Conservation (phyloP, 2,888 invertebrate genomes). For the Drosophila eohydei region DNA sequence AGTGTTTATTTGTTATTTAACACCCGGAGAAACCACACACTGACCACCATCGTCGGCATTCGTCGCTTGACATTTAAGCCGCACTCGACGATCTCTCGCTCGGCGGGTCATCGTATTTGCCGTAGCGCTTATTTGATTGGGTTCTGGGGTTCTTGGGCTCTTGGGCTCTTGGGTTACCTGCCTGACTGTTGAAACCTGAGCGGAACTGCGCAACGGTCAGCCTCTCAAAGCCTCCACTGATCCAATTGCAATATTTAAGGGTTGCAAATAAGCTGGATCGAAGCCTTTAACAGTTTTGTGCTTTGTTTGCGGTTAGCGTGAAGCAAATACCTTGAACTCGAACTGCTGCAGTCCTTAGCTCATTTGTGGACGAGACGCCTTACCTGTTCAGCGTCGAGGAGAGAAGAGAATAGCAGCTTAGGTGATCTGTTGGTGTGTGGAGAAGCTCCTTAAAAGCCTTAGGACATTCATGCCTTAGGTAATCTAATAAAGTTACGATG, state of each 20-base stretch:
- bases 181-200: constrained; percentile 47
- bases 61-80: constrained; percentile 52
- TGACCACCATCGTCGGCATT: constrained; percentile 61
- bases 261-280: constrained; percentile 17
- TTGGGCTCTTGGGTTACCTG: constrained; percentile 55
- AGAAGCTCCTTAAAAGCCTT: background rate
- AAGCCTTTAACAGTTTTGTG: constrained; percentile 8
- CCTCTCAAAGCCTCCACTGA: constrained; percentile 14
- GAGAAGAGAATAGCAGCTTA: background rate
- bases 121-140: constrained; percentile 36
- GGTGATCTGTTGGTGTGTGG: no score
- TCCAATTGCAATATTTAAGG: constrained; percentile 31
- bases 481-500: background rate
- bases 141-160: constrained; percentile 32
- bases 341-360: constrained; percentile 9
- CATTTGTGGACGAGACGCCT: background rate
- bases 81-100: constrained; percentile 11
- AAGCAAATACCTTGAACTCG: constrained; percentile 18
- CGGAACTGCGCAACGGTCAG: constrained; percentile 42
- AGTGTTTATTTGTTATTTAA: constrained; percentile 81
- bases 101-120: constrained; percentile 38
- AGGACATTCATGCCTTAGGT: fast-evolving
- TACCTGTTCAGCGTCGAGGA: constrained; percentile 12
- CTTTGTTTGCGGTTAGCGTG: constrained; percentile 8
- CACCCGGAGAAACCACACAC: constrained; percentile 62